These are phyloP conservation scores for Aphodius granarius DNA, from an alignment of 2,888 invertebrate genomes.

Conservation along the genomic window DNA sequence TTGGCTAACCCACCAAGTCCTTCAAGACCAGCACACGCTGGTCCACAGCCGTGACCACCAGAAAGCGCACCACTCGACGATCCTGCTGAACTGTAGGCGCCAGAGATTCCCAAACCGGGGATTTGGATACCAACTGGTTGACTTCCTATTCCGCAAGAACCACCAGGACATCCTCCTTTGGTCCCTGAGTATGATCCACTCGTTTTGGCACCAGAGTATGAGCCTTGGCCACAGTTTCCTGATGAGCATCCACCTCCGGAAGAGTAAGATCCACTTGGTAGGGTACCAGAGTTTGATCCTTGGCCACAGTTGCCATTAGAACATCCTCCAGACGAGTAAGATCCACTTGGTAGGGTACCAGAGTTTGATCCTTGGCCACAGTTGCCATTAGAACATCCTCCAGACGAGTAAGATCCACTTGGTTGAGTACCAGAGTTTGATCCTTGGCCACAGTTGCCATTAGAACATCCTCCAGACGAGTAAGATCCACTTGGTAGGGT, in stretches of 20 bases:
- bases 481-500: background rate
- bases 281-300: background rate
- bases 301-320: too few species aligned
- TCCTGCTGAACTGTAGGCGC: slow-evolving; percentile 16
- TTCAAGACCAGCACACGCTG: slow-evolving; percentile 7
- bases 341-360: too few species aligned
- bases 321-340: too few species aligned
- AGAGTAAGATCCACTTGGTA: too few species aligned
- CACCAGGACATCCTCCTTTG: background rate
- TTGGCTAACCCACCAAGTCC: background rate
- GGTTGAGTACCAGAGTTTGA: background rate
- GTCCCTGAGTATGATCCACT: background rate
- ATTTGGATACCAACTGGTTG: background rate
- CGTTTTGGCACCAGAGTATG: background rate
- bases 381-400: background rate
- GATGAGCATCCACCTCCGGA: background rate
- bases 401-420: background rate
- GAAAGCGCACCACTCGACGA: slow-evolving; percentile 8
- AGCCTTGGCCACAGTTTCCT: background rate
- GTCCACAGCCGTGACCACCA: slow-evolving; percentile 1
- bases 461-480: background rate
- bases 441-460: background rate
- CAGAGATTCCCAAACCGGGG: background rate
- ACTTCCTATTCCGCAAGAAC: background rate
- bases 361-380: too few species aligned